A percentile compares a stretch with the other conserved stretches of the same genome.
Evolutionary conservation across 2,797 vertebrate species (phyloP).

Genomic region (Steatocranus sp.): DNA sequence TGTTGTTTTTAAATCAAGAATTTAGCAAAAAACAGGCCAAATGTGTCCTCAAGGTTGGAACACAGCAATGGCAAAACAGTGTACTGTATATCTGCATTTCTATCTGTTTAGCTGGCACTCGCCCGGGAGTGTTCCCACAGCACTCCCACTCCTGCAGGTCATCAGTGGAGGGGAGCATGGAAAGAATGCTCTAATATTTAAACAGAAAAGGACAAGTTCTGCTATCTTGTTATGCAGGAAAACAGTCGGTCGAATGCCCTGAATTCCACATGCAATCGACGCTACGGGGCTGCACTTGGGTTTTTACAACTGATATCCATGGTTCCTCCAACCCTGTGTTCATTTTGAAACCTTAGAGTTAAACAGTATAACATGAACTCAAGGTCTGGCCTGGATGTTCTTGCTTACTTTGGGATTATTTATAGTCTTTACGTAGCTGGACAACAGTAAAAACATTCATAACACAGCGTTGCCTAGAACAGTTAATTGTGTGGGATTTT

Average conservation of each 20-base stretch:
- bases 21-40: not conserved
- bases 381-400: not conserved
- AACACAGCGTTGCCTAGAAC: not conserved
- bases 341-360: slow-evolving; percentile 31
- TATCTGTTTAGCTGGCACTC: slow-evolving; percentile 45
- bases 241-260: slow-evolving; percentile 74
- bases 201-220: slow-evolving; percentile 74
- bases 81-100: slow-evolving; percentile 37
- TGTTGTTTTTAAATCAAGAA: not conserved
- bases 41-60: not conserved
- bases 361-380: slow-evolving; percentile 37
- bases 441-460: slow-evolving; percentile 17
- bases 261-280: slow-evolving; percentile 85
- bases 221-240: slow-evolving; percentile 77
- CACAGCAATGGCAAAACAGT: slow-evolving; percentile 12
- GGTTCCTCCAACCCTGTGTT: slow-evolving; percentile 19
- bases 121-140: slow-evolving; percentile 70
- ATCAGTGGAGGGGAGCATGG: slow-evolving; percentile 56
- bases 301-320: slow-evolving; percentile 28
- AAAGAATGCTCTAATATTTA: slow-evolving; percentile 79
- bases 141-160: slow-evolving; percentile 59
- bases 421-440: slow-evolving; percentile 8
- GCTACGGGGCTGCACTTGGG: slow-evolving; percentile 72
- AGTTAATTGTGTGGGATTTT: slow-evolving; percentile 26
- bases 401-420: slow-evolving; percentile 48